Conservation (phyloP, 2,797 vertebrate species). For the Megalops cyprinoides region DNA sequence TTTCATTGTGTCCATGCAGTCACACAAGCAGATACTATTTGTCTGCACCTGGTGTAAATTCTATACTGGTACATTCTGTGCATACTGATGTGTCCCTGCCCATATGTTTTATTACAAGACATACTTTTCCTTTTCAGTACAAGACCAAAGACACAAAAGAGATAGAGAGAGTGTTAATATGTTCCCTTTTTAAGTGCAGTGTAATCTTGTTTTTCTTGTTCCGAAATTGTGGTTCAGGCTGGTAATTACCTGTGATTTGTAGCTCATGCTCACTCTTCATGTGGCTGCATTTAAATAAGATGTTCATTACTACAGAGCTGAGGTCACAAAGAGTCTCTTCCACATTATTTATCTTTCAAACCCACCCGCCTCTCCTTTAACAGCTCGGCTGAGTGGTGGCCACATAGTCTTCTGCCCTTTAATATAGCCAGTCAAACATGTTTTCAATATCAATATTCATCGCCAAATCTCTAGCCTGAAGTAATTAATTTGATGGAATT, state of each 20-base stretch:
- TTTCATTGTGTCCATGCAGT: constrained; percentile 12
- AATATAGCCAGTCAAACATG: constrained; percentile 3
- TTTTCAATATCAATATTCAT: constrained; percentile 1
- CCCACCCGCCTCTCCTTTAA: constrained; percentile 24
- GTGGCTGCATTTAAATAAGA: constrained; percentile 41
- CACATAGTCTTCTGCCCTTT: constrained; percentile 18
- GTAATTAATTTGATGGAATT: not conserved
- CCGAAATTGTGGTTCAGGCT: constrained; percentile 35
- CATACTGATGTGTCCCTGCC: not conserved
- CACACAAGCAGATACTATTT: not conserved
- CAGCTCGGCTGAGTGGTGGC: constrained; percentile 13
- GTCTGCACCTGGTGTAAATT: not conserved
- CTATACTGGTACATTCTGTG: not conserved
- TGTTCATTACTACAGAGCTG: constrained; percentile 37
- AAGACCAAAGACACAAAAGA: not conserved
- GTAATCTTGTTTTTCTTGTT: constrained; percentile 30
- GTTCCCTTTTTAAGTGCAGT: constrained; percentile 31
- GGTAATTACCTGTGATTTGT: constrained; percentile 48
- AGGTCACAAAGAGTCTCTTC: constrained; percentile 32
- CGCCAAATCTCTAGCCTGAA: not conserved
- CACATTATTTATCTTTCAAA: constrained; percentile 30
- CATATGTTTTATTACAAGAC: not conserved
- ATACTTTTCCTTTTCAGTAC: not conserved
- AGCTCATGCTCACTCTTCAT: constrained; percentile 37
- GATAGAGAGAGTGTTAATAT: constrained; percentile 34